Conservation (phyloP, 2,113 vertebrate species). For the Corythaeola cristata region DNA sequence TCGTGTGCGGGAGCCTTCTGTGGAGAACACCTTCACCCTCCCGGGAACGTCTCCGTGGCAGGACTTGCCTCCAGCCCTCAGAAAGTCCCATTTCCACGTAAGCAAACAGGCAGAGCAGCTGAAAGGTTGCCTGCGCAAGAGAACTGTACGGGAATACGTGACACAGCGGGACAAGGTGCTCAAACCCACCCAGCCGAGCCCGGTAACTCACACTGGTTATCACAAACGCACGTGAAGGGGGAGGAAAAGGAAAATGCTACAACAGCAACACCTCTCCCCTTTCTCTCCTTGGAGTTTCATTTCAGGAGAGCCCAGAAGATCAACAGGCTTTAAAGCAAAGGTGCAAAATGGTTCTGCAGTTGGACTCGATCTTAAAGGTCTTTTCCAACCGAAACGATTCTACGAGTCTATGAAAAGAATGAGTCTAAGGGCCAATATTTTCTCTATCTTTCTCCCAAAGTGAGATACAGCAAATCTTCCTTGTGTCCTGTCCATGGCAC, state of each 20-base stretch:
- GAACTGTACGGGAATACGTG: fast-evolving
- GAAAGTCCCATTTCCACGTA: background rate
- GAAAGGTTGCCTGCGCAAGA: too few species aligned
- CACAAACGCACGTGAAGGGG: too few species aligned
- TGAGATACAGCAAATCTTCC: background rate
- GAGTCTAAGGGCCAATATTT: background rate
- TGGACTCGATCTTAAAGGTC: too few species aligned
- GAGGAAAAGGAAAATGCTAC: background rate
- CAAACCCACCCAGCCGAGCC: background rate
- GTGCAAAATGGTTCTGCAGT: too few species aligned
- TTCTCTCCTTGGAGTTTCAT: background rate
- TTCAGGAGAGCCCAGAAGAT: background rate
- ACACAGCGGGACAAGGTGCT: fast-evolving
- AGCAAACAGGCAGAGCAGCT: background rate
- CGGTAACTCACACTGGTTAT: background rate
- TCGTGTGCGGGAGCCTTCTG: background rate
- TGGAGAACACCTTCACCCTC: fast-evolving
- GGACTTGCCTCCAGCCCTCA: background rate
- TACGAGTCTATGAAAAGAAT: background rate
- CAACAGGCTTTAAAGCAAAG: background rate
- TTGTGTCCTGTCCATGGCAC: background rate
- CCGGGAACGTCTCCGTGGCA: too few species aligned
- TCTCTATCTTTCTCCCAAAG: background rate
- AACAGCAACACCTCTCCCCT: background rate
- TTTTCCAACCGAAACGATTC: too few species aligned